Percentiles rank a stretch among this genome's conserved stretches.
Evolutionary conservation across 2,797 vertebrate genomes (phyloP).

Genomic region (Pipistrellus kuhlii): DNA sequence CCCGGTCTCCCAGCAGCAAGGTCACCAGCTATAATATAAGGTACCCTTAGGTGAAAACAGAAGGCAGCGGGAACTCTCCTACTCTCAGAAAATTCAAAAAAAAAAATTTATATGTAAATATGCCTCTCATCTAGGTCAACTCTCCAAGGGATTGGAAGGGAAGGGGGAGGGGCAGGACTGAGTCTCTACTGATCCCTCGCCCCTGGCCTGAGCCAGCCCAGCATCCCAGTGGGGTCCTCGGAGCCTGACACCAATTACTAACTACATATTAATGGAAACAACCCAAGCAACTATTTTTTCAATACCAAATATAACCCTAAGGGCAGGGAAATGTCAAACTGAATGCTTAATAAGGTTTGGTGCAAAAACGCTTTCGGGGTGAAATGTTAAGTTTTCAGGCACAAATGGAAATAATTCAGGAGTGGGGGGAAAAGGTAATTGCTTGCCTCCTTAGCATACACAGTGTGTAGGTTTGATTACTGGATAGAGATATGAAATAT

Average conservation of each 20-base stretch:
- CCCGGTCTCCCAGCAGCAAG: background rate
- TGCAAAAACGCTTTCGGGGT: slow-evolving; percentile 36
- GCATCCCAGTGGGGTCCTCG: background rate
- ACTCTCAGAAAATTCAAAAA: background rate
- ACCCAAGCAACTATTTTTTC: slow-evolving; percentile 52
- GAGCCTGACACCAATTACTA: background rate
- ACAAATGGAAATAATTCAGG: slow-evolving; percentile 44
- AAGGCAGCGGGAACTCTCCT: background rate
- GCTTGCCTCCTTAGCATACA: slow-evolving; percentile 32
- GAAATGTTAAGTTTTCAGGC: slow-evolving; percentile 39
- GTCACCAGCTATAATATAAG: background rate
- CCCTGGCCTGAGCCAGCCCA: background rate
- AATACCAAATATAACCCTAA: slow-evolving; percentile 58
- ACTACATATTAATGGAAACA: slow-evolving; percentile 48
- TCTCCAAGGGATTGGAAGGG: background rate
- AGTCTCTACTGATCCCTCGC: background rate
- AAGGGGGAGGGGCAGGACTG: too few species aligned
- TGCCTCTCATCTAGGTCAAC: background rate
- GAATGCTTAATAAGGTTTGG: slow-evolving; percentile 66
- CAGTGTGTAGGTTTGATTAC: slow-evolving; percentile 57
- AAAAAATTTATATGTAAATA: background rate
- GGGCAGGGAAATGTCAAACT: slow-evolving; percentile 51
- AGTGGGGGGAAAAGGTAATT: background rate
- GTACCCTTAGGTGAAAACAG: background rate
- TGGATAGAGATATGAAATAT: slow-evolving; percentile 71